Evolutionary conservation across 2,888 invertebrate species (phyloP).

Genomic region (Dynastes grantii): DNA sequence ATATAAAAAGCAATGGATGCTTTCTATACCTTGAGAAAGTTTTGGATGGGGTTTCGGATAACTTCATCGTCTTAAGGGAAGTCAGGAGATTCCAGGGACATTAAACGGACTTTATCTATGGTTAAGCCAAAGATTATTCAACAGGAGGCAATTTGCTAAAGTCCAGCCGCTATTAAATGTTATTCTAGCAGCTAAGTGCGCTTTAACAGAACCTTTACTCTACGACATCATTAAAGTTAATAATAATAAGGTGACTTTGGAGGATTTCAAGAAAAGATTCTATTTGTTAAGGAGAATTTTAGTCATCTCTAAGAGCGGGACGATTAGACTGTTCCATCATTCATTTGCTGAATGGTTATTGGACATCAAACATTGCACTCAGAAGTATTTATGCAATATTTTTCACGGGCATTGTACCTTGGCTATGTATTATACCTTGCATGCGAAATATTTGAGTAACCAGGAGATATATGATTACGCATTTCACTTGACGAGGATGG

Average conservation of each 20-base stretch:
- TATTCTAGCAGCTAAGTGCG: conserved; percentile 88
- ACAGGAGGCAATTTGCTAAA: conserved; percentile 89
- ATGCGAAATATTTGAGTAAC: conserved; percentile 79
- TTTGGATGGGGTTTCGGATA: conserved; percentile 93
- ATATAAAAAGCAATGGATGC: conserved; percentile 97
- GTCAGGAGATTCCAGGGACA: conserved; percentile 96
- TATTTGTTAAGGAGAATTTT: conserved; percentile 79
- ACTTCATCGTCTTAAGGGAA: conserved; percentile 91
- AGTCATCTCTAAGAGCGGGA: conserved; percentile 76
- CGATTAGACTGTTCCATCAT: conserved; percentile 89
- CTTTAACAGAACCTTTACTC: conserved; percentile 86
- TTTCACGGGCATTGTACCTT: conserved; percentile 91
- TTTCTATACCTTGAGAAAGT: conserved; percentile 90
- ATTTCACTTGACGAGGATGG: conserved; percentile 79
- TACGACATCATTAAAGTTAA: conserved; percentile 87
- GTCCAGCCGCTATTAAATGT: conserved; percentile 90
- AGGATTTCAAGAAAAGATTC: conserved; percentile 86
- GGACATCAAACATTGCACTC: conserved; percentile 98
- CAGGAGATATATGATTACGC: conserved; percentile 84
- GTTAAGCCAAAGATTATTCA: conserved; percentile 94
- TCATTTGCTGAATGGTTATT: conserved; percentile 96
- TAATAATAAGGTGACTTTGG: conserved; percentile 83
- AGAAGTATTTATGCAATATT: conserved; percentile 91
- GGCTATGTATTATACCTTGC: conserved; percentile 86
- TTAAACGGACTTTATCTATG: conserved; percentile 95